Base-by-base conservation (phyloP, 1,140 invertebrate species). In the Cotesia chilonis region DNA sequence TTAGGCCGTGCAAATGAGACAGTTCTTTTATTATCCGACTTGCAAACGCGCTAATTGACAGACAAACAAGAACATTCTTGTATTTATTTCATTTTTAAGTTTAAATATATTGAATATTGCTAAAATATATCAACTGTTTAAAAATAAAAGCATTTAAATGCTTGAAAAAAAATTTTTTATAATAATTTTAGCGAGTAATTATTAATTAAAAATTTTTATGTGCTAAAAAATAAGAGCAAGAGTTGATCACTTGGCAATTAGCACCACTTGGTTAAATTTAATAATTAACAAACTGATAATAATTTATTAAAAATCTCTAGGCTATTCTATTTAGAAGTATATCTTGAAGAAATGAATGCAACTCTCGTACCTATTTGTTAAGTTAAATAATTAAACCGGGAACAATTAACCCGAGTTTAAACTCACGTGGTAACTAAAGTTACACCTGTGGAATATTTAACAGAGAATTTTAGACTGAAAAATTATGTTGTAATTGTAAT, bases 341-440 rank as follows among this genome's bases (percentile, higher is more conserved):
- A 28, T 28, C 28, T 28, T 28, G 28, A 28, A 28, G 28, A 1
- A 28, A 28, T 57, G 12, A 14, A 65, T 60, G 36, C 59, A 70
- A 63, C 68, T 47, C 6, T 81, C 72, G 20, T 78, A 75, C 54
- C 9, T 52, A 20, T 63, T 75, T 69, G 77, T 76, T 80, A 79
- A 81, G 76, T 4, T 41, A 41, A 76, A 75, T 77, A 77, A 79
- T 72, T 79, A 76, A 10, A 81, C 76, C 59, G 66, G 70, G 77
- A 77, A 73, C 74, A 84, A 85, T 85, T 84, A 85, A 83, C 81
- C 78, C 68, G 63, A 76, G 77, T 85, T 85, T 41, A 79, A 80
- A 79, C 70, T 57, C 47, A 70, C 60, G 72, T 78, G 83, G 75
- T 85, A 85, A 85, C 70, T 72, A 78, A 76, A 28, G 36, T 75